phyloP scores from a whole-genome alignment of 2,888 invertebrate species.

The Prosapia bicincta region DNA sequence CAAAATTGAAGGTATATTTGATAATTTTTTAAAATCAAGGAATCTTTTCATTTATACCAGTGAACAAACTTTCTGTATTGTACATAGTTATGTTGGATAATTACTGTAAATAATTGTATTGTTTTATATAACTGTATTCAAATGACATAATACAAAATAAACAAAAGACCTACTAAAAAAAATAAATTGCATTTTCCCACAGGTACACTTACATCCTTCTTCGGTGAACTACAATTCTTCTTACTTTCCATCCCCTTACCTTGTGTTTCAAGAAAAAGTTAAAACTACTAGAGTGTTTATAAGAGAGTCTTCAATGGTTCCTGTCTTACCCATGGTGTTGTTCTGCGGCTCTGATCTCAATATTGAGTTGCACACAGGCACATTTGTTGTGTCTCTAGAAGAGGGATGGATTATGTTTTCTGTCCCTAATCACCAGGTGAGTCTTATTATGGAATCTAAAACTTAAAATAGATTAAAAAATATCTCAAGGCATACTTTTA shows the following conservation, averaged over 20 bases:
- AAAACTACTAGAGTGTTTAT: conserved; percentile 71
- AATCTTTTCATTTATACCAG: too few relatives aligned
- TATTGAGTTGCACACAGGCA: conserved; percentile 69
- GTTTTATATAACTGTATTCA: not conserved
- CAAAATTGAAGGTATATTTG: too few relatives aligned
- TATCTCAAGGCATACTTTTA: too few relatives aligned
- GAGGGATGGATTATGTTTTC: conserved; percentile 81
- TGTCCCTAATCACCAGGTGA: conserved; percentile 69
- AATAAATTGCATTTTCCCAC: not conserved
- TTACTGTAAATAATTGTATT: too few relatives aligned
- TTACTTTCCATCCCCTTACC: conserved; percentile 67
- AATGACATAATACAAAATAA: too few relatives aligned
- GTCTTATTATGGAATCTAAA: too few relatives aligned
- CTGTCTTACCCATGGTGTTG: conserved; percentile 66
- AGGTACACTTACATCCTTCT: conserved; percentile 66
- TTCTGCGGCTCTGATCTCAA: conserved; percentile 65
- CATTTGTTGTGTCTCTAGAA: conserved; percentile 69
- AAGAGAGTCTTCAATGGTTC: conserved; percentile 77
- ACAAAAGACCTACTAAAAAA: too few relatives aligned
- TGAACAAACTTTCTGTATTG: too few relatives aligned
- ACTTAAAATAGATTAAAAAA: too few relatives aligned
- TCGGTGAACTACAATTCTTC: conserved; percentile 66
- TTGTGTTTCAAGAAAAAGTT: conserved; percentile 75
- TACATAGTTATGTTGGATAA: too few relatives aligned
- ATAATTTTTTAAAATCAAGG: too few relatives aligned